phyloP scores from a whole-genome alignment of 2,888 invertebrate species.

The Chamaedrilus cognettii region DNA sequence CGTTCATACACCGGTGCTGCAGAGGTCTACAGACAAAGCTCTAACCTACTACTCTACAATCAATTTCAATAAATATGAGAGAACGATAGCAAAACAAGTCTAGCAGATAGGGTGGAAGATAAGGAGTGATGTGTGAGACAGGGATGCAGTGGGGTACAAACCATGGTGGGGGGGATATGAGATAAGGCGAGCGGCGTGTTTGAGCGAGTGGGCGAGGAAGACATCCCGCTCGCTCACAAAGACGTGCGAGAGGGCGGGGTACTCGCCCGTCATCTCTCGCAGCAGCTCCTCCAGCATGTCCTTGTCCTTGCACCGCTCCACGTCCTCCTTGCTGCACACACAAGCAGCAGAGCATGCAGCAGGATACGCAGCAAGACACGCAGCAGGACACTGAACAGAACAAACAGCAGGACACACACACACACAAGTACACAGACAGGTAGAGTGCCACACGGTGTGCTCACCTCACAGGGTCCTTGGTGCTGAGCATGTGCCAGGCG shows the following conservation, averaged over 20 bases:
- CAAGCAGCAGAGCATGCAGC: too few species aligned
- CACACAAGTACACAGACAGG: neutral
- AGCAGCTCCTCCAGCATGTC: conserved; percentile 90
- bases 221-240: conserved; percentile 94
- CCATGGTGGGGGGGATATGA: too few species aligned
- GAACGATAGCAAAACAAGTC: too few species aligned
- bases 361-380: too few species aligned
- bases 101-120: too few species aligned
- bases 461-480: conserved; percentile 78
- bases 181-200: conserved; percentile 67
- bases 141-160: too few species aligned
- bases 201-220: conserved; percentile 85
- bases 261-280: conserved; percentile 90
- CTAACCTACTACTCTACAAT: too few species aligned
- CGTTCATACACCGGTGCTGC: too few species aligned
- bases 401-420: conserved; percentile 18
- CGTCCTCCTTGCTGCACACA: conserved; percentile 77
- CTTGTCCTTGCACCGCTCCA: conserved; percentile 89
- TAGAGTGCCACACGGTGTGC: neutral
- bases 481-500: conserved; percentile 81
- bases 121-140: too few species aligned
- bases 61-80: too few species aligned
- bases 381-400: neutral
- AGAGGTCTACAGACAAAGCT: too few species aligned
- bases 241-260: conserved; percentile 86